These are phyloP conservation scores for Diorhabda sublineata DNA, from an alignment of 1,140 invertebrate species.

Conservation along the genomic window DNA sequence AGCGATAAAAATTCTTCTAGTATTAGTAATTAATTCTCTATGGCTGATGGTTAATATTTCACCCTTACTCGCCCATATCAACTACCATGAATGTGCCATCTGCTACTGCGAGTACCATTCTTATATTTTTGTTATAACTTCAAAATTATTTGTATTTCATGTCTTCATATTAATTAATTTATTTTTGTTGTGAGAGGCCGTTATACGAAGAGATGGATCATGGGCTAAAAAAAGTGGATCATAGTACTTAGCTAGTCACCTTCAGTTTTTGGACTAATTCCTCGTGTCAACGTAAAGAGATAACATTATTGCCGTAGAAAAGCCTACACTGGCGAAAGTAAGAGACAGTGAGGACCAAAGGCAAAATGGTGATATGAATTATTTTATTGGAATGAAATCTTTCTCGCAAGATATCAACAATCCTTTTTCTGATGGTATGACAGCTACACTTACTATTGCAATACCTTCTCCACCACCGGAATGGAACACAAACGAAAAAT, in stretches of 20 bases:
- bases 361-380: neutral
- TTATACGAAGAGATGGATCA: neutral
- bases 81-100: conserved; percentile 20
- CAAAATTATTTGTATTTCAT: too few species aligned
- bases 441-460: neutral
- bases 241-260: neutral
- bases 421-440: neutral
- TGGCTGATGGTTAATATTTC: conserved; percentile 5
- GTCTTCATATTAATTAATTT: too few species aligned
- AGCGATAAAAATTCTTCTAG: conserved; percentile 7
- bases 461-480: neutral
- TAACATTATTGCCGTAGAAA: neutral
- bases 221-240: neutral
- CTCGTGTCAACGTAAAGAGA: neutral
- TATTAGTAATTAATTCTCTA: neutral
- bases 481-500: neutral
- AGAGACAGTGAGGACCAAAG: neutral
- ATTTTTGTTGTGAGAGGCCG: neutral
- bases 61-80: conserved; percentile 9
- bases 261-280: neutral
- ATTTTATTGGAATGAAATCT: neutral
- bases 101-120: conserved; percentile 10
- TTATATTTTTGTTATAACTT: neutral
- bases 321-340: neutral
- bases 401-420: neutral